Percentiles rank a stretch among this genome's conserved stretches.
These are phyloP conservation scores for Chloromyia formosa DNA, from an alignment of 2,888 invertebrate genomes.

Conservation along the genomic window DNA sequence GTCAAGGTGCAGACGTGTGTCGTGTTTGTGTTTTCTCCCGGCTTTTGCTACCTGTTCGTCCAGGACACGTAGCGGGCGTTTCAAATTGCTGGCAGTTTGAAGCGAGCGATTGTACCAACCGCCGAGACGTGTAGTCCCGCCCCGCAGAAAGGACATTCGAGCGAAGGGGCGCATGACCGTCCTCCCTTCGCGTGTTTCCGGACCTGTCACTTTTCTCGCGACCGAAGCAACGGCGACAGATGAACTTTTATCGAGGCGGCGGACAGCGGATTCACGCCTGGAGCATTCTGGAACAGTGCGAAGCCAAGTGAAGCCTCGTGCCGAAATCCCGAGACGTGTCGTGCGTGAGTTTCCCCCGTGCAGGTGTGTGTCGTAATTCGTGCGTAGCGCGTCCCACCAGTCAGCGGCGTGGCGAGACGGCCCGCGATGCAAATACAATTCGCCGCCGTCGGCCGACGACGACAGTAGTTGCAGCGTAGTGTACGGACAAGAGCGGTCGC, in stretches of 20 bases:
- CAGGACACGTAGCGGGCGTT: background rate
- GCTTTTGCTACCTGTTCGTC: constrained; percentile 7
- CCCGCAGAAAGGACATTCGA: background rate
- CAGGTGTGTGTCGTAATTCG: background rate
- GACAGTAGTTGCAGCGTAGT: constrained; percentile 4
- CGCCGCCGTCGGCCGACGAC: constrained; percentile 10
- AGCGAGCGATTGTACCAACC: background rate
- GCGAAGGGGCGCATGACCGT: constrained; percentile 17
- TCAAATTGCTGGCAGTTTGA: background rate
- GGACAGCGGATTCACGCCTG: constrained; percentile 36
- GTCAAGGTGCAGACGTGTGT: constrained; percentile 15
- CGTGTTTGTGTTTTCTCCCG: constrained; percentile 25
- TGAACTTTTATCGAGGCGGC: constrained; percentile 33
- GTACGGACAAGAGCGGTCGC: constrained; percentile 44
- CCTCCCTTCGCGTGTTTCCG: constrained; percentile 18
- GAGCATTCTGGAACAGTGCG: constrained; percentile 25
- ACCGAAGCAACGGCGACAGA: constrained; percentile 30
- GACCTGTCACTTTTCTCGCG: constrained; percentile 28
- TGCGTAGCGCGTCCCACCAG: background rate
- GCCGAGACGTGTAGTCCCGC: background rate
- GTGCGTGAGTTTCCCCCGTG: too few species aligned
- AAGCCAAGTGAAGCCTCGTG: constrained; percentile 14
- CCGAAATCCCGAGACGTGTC: constrained; percentile 3
- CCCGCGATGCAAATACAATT: constrained; percentile 22
- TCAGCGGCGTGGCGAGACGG: background rate